A percentile compares a stretch with the other conserved stretches of the same genome.
Evolutionary conservation across 2,888 invertebrate species (phyloP).

Genomic region (Protonemura montana): DNA sequence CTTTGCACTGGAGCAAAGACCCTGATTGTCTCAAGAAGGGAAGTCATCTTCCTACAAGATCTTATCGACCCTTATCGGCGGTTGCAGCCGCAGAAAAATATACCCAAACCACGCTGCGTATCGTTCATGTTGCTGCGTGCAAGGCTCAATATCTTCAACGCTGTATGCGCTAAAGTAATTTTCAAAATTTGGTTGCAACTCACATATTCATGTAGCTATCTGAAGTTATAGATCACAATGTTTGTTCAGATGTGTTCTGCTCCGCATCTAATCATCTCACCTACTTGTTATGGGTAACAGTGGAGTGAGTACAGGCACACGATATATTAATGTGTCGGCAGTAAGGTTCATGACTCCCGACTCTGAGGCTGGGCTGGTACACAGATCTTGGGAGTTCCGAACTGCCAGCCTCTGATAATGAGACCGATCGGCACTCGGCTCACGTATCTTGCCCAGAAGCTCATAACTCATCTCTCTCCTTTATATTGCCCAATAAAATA

Average conservation of each 20-base stretch:
- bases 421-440: conserved; percentile 1
- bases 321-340: neutral
- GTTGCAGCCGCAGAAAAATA: neutral
- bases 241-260: conserved; percentile 12
- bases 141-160: neutral
- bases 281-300: neutral
- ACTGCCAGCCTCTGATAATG: neutral
- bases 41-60: neutral
- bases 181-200: neutral
- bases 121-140: neutral
- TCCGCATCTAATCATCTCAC: neutral
- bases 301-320: neutral
- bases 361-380: neutral
- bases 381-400: neutral
- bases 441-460: conserved; percentile 23
- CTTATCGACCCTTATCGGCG: neutral
- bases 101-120: neutral
- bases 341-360: neutral
- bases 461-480: conserved; percentile 31
- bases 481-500: conserved; percentile 33
- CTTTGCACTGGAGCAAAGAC: neutral
- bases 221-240: neutral
- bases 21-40: neutral
- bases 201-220: neutral
- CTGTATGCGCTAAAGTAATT: neutral